Conservation (phyloP, 1,140 invertebrate species). For the Diorhabda sublineata region DNA sequence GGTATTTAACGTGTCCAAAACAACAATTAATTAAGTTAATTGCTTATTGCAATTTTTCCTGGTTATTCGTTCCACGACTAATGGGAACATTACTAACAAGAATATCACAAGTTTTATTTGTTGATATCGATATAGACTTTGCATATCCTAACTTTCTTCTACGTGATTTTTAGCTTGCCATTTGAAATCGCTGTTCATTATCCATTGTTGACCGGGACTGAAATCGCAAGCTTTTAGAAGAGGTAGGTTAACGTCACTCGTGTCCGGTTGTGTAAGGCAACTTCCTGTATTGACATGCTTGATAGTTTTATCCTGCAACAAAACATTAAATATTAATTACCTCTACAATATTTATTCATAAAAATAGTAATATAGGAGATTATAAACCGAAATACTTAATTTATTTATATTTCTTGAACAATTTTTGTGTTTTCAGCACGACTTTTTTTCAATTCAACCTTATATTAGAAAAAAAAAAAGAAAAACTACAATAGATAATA, state of each 20-base stretch:
- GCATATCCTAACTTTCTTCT: constrained; percentile 24
- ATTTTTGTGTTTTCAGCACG: too few species aligned
- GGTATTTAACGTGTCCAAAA: background rate
- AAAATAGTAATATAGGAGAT: too few species aligned
- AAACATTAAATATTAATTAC: constrained; percentile 9
- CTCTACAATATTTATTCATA: too few species aligned
- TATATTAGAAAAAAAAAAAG: too few species aligned
- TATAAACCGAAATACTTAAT: too few species aligned
- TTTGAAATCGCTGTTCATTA: constrained; percentile 92
- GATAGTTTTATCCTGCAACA: constrained; percentile 75
- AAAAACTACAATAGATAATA: too few species aligned
- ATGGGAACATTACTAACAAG: background rate
- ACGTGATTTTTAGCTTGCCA: constrained; percentile 68
- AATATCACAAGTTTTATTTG: constrained; percentile 8
- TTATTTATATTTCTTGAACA: too few species aligned
- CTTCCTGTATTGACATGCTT: constrained; percentile 88
- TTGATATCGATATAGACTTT: background rate
- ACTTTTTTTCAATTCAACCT: too few species aligned
- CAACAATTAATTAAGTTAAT: background rate
- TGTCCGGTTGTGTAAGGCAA: constrained; percentile 82
- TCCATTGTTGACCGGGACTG: constrained; percentile 80
- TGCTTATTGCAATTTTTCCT: constrained; percentile 7
- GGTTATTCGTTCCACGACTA: background rate
- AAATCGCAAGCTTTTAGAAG: constrained; percentile 70
- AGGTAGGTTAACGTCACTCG: constrained; percentile 59